phyloP scores from a whole-genome alignment of 2,888 invertebrate species.

The Eupeodes latifasciatus region DNA sequence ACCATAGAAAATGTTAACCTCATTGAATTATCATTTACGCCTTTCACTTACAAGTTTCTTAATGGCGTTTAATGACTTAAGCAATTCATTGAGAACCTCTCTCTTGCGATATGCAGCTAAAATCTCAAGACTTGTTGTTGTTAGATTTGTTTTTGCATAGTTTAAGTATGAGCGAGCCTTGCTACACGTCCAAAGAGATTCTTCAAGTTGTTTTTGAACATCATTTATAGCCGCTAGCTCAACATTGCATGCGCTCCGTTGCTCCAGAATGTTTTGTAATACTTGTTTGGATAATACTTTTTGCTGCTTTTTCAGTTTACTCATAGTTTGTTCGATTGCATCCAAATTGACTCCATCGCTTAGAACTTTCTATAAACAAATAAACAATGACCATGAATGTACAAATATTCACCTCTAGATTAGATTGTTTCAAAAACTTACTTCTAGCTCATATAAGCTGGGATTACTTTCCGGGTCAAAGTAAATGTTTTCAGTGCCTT shows the following conservation, averaged over 20 bases:
- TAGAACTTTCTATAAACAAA: slow-evolving; percentile 81
- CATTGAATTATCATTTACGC: not conserved
- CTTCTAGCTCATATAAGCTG: slow-evolving; percentile 82
- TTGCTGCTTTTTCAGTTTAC: slow-evolving; percentile 82
- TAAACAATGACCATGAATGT: not conserved
- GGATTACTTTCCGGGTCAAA: slow-evolving; percentile 82
- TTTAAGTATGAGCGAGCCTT: slow-evolving; percentile 90
- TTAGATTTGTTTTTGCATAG: slow-evolving; percentile 92
- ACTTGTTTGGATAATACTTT: slow-evolving; percentile 96
- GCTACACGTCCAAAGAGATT: slow-evolving; percentile 89
- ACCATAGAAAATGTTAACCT: slow-evolving; percentile 21
- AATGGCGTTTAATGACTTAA: slow-evolving; percentile 91
- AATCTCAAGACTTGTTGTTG: slow-evolving; percentile 93
- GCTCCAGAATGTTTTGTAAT: slow-evolving; percentile 95
- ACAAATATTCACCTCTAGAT: slow-evolving; percentile 8
- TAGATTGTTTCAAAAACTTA: slow-evolving; percentile 69
- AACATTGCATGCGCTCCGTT: slow-evolving; percentile 93
- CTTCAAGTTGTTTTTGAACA: slow-evolving; percentile 88
- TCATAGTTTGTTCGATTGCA: slow-evolving; percentile 81
- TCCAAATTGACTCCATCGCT: slow-evolving; percentile 81
- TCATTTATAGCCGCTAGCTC: slow-evolving; percentile 92
- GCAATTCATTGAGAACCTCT: slow-evolving; percentile 91
- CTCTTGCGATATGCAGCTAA: slow-evolving; percentile 95
- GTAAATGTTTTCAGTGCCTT: slow-evolving; percentile 82
- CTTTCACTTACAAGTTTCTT: slow-evolving; percentile 87